These are phyloP conservation scores for Numenius arquata DNA, from an alignment of 2,113 vertebrate genomes.

Conservation along the genomic window DNA sequence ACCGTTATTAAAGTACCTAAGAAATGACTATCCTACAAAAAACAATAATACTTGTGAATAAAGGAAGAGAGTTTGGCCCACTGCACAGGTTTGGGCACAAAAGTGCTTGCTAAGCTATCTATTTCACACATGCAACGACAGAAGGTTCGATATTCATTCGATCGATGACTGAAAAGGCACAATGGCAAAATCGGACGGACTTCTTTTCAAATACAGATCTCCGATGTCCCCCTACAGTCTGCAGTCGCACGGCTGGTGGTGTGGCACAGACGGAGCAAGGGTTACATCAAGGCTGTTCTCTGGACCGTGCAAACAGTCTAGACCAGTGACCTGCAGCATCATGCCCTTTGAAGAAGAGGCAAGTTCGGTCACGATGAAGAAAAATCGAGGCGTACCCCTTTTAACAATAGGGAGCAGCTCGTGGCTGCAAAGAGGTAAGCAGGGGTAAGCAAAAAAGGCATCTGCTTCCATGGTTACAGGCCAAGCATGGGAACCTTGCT, in stretches of 20 bases:
- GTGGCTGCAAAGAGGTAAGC: conserved; percentile 97
- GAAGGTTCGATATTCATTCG: conserved; percentile 99
- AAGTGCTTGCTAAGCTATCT: conserved; percentile 97
- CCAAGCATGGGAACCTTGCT: conserved; percentile 94
- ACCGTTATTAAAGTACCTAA: conserved; percentile 45
- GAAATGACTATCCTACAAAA: conserved; percentile 60
- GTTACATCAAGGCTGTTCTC: conserved; percentile 97
- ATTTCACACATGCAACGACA: conserved; percentile 96
- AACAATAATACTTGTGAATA: conserved; percentile 48
- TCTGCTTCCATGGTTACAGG: conserved; percentile 99
- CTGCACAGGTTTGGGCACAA: conserved; percentile 83
- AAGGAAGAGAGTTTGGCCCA: conserved; percentile 79
- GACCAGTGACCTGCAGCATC: conserved; percentile 96
- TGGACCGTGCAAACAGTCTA: conserved; percentile 96
- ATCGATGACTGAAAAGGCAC: conserved; percentile 99
- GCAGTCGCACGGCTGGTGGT: conserved; percentile 88
- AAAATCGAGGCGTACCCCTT: conserved; percentile 89
- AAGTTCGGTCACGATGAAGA: conserved; percentile 92
- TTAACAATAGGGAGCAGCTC: conserved; percentile 93
- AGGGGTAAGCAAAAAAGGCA: conserved; percentile 89
- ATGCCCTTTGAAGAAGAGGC: conserved; percentile 94
- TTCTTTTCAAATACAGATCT: conserved; percentile 98
- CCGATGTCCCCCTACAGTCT: conserved; percentile 90
- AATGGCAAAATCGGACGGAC: conserved; percentile 96
- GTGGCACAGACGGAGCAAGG: conserved; percentile 90